A percentile compares a stretch with the other conserved stretches of the same genome.
Evolutionary conservation across 2,113 vertebrate species (phyloP).

Genomic region (Bujurquina vittata): DNA sequence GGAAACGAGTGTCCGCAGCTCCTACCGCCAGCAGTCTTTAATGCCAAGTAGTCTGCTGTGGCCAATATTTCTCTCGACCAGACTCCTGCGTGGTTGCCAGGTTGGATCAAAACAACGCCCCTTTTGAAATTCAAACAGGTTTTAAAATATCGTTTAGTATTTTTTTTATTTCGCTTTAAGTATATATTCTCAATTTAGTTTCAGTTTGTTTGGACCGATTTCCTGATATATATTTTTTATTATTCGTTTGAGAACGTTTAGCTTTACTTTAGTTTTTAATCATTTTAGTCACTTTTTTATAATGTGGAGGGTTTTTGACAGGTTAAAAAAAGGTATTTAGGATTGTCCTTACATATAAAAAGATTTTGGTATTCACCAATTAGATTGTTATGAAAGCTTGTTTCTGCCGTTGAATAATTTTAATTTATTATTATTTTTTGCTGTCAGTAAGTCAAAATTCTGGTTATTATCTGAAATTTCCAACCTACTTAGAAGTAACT

Average conservation of each 20-base stretch:
- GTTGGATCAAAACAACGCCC: background rate
- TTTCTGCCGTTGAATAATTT: background rate
- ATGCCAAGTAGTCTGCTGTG: constrained; percentile 53
- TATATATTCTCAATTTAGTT: background rate
- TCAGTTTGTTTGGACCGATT: background rate
- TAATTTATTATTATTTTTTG: no score
- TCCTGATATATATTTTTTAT: background rate
- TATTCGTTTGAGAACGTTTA: background rate
- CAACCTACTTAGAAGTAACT: no score
- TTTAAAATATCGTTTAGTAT: background rate
- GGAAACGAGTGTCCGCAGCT: constrained; percentile 33
- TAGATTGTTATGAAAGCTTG: no score
- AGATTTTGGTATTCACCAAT: background rate
- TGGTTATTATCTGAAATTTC: no score
- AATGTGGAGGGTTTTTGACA: no score
- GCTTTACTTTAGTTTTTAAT: background rate
- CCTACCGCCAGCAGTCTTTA: constrained; percentile 45
- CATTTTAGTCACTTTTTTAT: no score
- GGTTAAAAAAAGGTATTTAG: no score
- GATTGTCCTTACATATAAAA: background rate
- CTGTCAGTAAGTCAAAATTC: no score
- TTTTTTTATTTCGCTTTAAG: background rate
- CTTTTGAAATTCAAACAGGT: constrained; percentile 15
- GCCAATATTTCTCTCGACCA: constrained; percentile 54
- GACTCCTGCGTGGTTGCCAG: constrained; percentile 64